Conservation (phyloP, 2,113 vertebrate species). For the Prinia subflava region DNA sequence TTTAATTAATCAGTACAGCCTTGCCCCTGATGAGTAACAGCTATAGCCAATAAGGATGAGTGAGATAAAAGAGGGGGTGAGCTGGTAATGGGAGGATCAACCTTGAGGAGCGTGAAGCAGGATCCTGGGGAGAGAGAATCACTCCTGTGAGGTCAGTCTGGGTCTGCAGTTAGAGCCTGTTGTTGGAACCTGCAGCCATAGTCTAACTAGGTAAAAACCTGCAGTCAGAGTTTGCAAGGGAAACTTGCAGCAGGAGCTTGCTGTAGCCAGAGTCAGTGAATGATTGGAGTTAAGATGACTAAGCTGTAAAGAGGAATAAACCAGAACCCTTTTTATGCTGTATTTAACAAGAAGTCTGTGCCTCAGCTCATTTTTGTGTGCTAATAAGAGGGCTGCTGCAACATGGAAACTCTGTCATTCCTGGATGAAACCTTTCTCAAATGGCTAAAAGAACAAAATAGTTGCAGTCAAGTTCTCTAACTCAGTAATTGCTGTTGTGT, state of each 20-base stretch:
- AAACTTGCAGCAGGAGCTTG: neutral
- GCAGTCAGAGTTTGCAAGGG: neutral
- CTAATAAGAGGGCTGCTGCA: neutral
- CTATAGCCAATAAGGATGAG: neutral
- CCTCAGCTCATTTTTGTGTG: neutral
- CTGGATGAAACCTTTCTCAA: neutral
- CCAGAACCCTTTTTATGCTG: neutral
- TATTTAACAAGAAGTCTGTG: neutral
- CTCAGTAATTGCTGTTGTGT: neutral
- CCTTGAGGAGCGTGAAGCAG: no score
- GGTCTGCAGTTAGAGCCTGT: neutral
- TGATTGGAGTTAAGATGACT: neutral
- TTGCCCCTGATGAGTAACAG: neutral
- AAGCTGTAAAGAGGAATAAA: neutral
- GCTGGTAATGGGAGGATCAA: neutral
- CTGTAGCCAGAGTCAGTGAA: neutral
- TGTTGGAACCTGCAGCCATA: neutral
- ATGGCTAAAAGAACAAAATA: neutral
- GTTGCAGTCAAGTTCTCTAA: neutral
- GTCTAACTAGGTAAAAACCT: neutral
- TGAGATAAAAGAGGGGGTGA: neutral
- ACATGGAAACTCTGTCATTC: neutral
- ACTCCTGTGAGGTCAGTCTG: neutral
- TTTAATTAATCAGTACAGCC: neutral
- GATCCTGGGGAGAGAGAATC: neutral